Conservation (phyloP, 2,888 invertebrate species). For the Diaphora mendica region DNA sequence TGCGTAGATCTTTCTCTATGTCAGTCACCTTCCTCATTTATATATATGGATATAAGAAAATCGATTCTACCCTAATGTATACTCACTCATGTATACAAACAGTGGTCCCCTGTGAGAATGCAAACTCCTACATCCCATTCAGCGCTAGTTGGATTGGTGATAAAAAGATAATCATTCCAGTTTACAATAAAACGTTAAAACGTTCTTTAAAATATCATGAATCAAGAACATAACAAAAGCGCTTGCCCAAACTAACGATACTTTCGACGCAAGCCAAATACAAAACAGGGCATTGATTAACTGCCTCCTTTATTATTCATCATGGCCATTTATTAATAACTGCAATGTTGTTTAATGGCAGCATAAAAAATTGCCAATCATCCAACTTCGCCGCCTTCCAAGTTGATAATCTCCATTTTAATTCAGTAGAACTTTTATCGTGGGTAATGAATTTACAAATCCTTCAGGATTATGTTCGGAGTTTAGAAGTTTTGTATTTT, state of each 20-base stretch:
- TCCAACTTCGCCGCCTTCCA: constrained; percentile 56
- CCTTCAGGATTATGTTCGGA: constrained; percentile 61
- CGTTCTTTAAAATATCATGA: background rate
- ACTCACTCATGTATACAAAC: too few relatives aligned
- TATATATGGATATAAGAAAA: too few relatives aligned
- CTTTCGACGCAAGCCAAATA: constrained; percentile 5
- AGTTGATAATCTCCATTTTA: constrained; percentile 72
- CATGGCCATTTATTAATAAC: constrained; percentile 26
- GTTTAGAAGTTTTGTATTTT: constrained; percentile 50
- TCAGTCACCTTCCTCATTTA: too few relatives aligned
- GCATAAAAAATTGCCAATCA: constrained; percentile 56
- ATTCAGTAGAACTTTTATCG: constrained; percentile 71
- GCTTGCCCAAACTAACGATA: constrained; percentile 1
- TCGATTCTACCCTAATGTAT: too few relatives aligned
- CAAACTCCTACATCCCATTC: too few relatives aligned
- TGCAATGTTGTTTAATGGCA: constrained; percentile 47
- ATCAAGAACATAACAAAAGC: background rate
- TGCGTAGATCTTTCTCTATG: too few relatives aligned
- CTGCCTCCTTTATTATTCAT: constrained; percentile 15
- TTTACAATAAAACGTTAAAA: background rate
- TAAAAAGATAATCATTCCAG: background rate
- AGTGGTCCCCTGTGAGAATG: too few relatives aligned
- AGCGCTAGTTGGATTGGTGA: too few relatives aligned
- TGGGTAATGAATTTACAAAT: constrained; percentile 74
- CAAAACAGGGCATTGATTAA: constrained; percentile 12